A percentile compares a stretch with the other conserved stretches of the same genome.
phyloP scores from a whole-genome alignment of 2,888 invertebrate species.

The Panzeria rudis region DNA sequence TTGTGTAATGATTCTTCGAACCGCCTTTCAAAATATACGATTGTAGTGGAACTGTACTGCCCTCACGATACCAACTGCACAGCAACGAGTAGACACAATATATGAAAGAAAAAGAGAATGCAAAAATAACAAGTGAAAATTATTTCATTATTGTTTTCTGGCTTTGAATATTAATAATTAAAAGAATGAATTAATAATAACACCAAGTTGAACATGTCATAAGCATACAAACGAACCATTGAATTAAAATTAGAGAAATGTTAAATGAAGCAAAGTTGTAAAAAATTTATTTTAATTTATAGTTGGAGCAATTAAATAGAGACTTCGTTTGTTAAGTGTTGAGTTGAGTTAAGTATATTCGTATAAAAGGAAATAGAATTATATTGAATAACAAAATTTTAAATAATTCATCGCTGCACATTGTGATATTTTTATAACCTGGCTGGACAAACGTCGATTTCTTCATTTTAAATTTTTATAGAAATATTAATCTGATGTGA shows the following conservation, averaged over 20 bases:
- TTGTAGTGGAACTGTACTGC: constrained; percentile 89
- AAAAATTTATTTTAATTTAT: too few relatives aligned
- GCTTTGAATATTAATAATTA: constrained; percentile 56
- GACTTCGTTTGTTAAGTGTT: too few relatives aligned
- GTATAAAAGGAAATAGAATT: too few relatives aligned
- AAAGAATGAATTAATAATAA: constrained; percentile 50
- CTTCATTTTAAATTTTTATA: too few relatives aligned
- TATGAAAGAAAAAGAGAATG: constrained; percentile 7
- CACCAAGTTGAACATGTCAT: background rate
- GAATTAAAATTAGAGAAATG: background rate
- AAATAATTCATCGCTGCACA: too few relatives aligned
- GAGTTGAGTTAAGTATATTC: too few relatives aligned
- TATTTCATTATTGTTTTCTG: constrained; percentile 58
- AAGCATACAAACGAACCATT: background rate
- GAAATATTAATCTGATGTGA: too few relatives aligned
- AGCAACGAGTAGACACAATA: background rate
- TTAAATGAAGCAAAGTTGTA: too few relatives aligned
- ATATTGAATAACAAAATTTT: too few relatives aligned
- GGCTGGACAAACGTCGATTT: too few relatives aligned
- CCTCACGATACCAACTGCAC: constrained; percentile 91
- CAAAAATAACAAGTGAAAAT: constrained; percentile 34
- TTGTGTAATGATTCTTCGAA: constrained; percentile 89
- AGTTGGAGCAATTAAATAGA: too few relatives aligned
- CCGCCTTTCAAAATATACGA: constrained; percentile 89
- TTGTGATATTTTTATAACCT: too few relatives aligned